Evolutionary conservation across 92 coral and sea anemone species (phyloP), one percentile per base, ranked within the genome.

Genomic region (Porites rus): DNA sequence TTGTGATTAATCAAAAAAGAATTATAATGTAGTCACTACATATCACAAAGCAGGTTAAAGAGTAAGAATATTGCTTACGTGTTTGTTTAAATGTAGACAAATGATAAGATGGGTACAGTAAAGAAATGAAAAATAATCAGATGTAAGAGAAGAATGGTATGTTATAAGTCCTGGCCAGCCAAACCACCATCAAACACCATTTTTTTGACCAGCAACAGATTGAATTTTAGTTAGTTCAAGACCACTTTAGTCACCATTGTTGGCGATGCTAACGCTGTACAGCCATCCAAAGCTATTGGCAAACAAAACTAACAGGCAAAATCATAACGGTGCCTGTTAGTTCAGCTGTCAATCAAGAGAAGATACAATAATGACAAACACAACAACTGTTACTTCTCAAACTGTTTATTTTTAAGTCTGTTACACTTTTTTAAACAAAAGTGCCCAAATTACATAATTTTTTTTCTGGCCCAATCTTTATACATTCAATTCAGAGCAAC

Each of bases 231-330:
- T 64, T 73, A 73, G 74, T 83, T 80, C 78, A 64, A 76, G 88
- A 91, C 93, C 82, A 90, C 96, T 93, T 91, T 95, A 96, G 95
- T 95, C 97, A 97, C 98, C 97, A 97, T 90, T 89, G 90, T 72
- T 63, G 87, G 86, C 82, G 74, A 80, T 90, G 93, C 83, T 71
- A 61, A 90, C 86, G 56, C 82, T 53, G 83, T 50, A 85, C 87
- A 88, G 89, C 92, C 94, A 88, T 77, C 89, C 89, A 84, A 81
- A 75, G 53, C 76, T 59, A 77, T 70, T 65, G 88, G 81, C 88
- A 76, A 21, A 60, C 8, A 10, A 65, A 65, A 84, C 72, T 22
- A 84, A 50, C 70, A 21, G 14, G 64, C 74, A 6, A 1, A 58
- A 53, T 14, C 8, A 53, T 16, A 22, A 8, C 25, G 58, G 13